Conservation (phyloP, 1,140 invertebrate species). For the Battus philenor region DNA sequence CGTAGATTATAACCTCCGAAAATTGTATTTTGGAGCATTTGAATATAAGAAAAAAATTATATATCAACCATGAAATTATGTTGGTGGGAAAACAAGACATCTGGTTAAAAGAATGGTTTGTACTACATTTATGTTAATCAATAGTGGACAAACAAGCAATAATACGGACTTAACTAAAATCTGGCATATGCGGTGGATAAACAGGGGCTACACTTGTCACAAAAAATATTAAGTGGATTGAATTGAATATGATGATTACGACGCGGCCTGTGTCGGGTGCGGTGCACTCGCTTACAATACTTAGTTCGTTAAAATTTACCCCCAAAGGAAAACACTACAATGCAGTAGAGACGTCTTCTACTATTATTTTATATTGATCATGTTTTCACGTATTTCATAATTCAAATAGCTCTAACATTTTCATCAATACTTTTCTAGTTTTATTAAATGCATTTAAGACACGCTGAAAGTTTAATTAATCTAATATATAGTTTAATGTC, state of each 20-base stretch:
- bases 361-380: too few relatives aligned
- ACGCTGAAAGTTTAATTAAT: too few relatives aligned
- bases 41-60: too few relatives aligned
- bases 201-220: constrained; percentile 45
- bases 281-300: constrained; percentile 35
- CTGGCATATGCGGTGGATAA: constrained; percentile 41
- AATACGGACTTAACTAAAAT: constrained; percentile 24
- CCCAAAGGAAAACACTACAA: constrained; percentile 19
- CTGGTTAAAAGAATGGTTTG: not conserved
- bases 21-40: too few relatives aligned
- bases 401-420: too few relatives aligned
- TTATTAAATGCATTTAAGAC: too few relatives aligned
- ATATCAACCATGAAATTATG: too few relatives aligned
- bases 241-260: constrained; percentile 66
- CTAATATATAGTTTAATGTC: too few relatives aligned
- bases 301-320: constrained; percentile 57
- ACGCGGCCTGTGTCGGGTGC: constrained; percentile 21
- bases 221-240: constrained; percentile 57
- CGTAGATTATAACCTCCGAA: too few relatives aligned
- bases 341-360: constrained; percentile 16
- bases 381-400: too few relatives aligned
- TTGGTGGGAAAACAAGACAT: constrained; percentile 5
- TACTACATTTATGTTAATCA: constrained; percentile 1
- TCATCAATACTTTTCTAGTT: too few relatives aligned
- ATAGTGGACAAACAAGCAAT: constrained; percentile 6